Evolutionary conservation across 2,888 invertebrate genomes (phyloP).

Genomic region (Eupsilia transversa): DNA sequence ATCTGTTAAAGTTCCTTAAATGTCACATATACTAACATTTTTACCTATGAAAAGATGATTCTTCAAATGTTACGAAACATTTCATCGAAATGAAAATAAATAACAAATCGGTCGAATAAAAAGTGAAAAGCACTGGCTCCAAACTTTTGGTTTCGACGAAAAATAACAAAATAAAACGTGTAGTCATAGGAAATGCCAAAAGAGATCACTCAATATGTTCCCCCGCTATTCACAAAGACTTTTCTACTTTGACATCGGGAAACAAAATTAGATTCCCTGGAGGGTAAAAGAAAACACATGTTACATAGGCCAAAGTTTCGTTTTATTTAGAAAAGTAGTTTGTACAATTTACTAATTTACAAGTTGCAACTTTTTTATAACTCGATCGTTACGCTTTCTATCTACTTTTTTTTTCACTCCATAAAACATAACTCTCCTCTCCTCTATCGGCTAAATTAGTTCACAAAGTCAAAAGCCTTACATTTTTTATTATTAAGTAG

Average conservation of each 20-base stretch:
- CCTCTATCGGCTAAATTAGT: slow-evolving; percentile 70
- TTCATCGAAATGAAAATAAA: slow-evolving; percentile 16
- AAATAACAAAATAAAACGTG: slow-evolving; percentile 53
- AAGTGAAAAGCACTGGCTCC: slow-evolving; percentile 35
- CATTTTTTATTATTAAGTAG: slow-evolving; percentile 71
- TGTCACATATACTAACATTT: neutral
- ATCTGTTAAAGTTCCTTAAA: no score
- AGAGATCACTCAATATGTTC: slow-evolving; percentile 59
- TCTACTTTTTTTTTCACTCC: slow-evolving; percentile 80
- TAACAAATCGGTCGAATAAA: slow-evolving; percentile 3
- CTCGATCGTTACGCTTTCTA: slow-evolving; percentile 68
- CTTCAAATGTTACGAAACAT: neutral
- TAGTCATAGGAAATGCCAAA: slow-evolving; percentile 48
- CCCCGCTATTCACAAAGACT: slow-evolving; percentile 56
- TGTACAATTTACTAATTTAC: slow-evolving; percentile 88
- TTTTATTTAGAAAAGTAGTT: slow-evolving; percentile 90
- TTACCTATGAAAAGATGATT: neutral
- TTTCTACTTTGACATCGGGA: slow-evolving; percentile 56
- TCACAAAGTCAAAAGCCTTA: slow-evolving; percentile 85
- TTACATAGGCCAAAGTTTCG: slow-evolving; percentile 89
- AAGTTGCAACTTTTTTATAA: slow-evolving; percentile 70
- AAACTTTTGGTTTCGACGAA: slow-evolving; percentile 25
- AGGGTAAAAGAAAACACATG: slow-evolving; percentile 70
- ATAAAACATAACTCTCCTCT: slow-evolving; percentile 74
- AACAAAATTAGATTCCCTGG: slow-evolving; percentile 45